Evolutionary conservation across 1,140 invertebrate genomes (phyloP).

Genomic region (Drosophila bipectinata): DNA sequence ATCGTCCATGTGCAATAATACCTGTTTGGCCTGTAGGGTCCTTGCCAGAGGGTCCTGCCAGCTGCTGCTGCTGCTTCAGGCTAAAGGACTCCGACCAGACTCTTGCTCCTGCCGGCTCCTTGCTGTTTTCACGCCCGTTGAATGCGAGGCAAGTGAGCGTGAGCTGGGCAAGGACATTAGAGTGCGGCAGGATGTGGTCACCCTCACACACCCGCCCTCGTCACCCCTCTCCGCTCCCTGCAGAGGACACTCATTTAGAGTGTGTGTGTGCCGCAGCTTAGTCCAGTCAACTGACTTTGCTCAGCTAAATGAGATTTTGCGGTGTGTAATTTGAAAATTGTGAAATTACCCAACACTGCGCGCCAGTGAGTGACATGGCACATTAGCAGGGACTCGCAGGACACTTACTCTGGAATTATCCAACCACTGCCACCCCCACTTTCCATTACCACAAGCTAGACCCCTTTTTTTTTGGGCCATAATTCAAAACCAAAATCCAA

Average conservation of each 20-base stretch:
- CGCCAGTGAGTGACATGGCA: conserved; percentile 13
- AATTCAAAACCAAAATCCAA: conserved; percentile 42
- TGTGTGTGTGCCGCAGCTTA: conserved; percentile 10
- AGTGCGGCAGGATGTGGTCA: conserved; percentile 16
- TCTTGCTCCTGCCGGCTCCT: background rate
- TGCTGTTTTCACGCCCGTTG: conserved; percentile 55
- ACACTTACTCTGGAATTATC: background rate
- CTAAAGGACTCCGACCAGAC: background rate
- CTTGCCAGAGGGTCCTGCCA: conserved; percentile 7
- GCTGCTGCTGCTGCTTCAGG: background rate
- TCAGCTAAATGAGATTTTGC: conserved; percentile 59
- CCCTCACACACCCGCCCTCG: background rate
- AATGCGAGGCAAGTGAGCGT: conserved; percentile 45
- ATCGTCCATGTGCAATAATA: conserved; percentile 45
- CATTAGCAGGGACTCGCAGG: conserved; percentile 16
- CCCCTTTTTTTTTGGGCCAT: conserved; percentile 10
- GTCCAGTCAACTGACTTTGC: conserved; percentile 53
- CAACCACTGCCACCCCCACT: background rate
- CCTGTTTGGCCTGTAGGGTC: conserved; percentile 37
- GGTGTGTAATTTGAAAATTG: conserved; percentile 57
- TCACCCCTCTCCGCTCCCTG: background rate
- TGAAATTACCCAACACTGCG: conserved; percentile 47
- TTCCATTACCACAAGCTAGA: conserved; percentile 3
- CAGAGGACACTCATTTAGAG: conserved; percentile 40
- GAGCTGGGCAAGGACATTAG: conserved; percentile 39